Conservation (phyloP, 2,797 vertebrate genomes). For the Sparidentex hasta region DNA sequence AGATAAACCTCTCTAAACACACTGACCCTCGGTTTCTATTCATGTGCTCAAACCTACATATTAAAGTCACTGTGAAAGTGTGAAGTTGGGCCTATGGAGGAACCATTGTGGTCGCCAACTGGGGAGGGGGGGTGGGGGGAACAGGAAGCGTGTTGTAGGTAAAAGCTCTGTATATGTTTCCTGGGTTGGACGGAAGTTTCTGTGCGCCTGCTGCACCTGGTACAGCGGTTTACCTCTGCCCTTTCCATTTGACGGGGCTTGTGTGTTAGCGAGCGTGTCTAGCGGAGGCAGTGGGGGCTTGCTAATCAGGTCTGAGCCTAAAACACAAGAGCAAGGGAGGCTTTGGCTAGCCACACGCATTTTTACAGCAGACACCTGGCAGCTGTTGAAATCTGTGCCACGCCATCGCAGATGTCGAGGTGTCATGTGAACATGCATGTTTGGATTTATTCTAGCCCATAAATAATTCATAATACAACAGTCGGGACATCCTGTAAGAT, state of each 20-base stretch:
- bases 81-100: neutral
- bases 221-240: conserved; percentile 36
- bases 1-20: neutral
- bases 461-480: neutral
- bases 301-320: neutral
- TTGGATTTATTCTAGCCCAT: too few species aligned
- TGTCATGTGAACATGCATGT: neutral
- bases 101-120: neutral
- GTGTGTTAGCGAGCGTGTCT: neutral
- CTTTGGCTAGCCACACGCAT: conserved; percentile 16
- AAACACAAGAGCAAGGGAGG: neutral
- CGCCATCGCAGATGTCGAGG: neutral
- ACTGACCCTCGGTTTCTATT: neutral
- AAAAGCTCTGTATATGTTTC: conserved; percentile 27
- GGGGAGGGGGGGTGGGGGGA: too few species aligned
- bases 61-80: neutral
- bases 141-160: conserved; percentile 25
- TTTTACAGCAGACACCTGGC: conserved; percentile 28
- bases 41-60: neutral
- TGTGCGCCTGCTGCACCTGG: conserved; percentile 21
- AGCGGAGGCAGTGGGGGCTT: too few species aligned
- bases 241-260: conserved; percentile 15
- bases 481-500: too few species aligned
- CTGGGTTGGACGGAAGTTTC: neutral
- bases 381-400: conserved; percentile 25